Evolutionary conservation across 2,888 invertebrate species (phyloP), one percentile per base, ranked within the genome.

Genomic region (Metalampra italica): DNA sequence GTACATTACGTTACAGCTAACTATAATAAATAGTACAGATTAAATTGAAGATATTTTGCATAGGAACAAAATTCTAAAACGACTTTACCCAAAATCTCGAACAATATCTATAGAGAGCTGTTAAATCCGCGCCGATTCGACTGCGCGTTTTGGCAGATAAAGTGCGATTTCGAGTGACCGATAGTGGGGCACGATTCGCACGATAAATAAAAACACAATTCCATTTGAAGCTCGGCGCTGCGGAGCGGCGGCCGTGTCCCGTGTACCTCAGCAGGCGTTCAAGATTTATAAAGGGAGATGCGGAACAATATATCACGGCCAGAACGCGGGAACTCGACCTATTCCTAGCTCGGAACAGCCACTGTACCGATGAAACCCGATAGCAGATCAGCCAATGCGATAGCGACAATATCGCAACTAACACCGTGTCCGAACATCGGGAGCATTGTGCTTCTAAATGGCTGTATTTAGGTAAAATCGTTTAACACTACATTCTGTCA

Each of bases 121-220:
- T 68, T 57, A 65, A 70, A 63, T 55, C 64, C 67, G 65, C 66
- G 58, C 69, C 73, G 74, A 75, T 76, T 71, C 75, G 66, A 75
- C 73, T 71, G 70, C 68, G 76, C 71, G 76, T 83, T 86, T 85
- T 78, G 82, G 81, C 84, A 81, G 84, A 85, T 83, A 82, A 81
- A 83, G 79, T 81, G 83, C 79, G 86, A 86, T 86, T 78, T 76
- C 79, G 68, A 79, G 82, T 83, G 83, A 83, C 81, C 80, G 84
- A 89, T 88, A 87, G 80, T 74, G 79, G 77, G 80, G 73, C 69
- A 73, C 83, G 78, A 81, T 87, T 88, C 85, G 84, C 83, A 86
- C 87, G 85, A 88, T 88, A 89, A 89, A 89, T 89, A 89, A 89
- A 88, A 89, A 88, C 81, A 89, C 86, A 87, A 88, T 89, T 87